These are phyloP conservation scores for Caenorhabditis doughertyi DNA, from an alignment of 2,888 invertebrate species.

Conservation along the genomic window DNA sequence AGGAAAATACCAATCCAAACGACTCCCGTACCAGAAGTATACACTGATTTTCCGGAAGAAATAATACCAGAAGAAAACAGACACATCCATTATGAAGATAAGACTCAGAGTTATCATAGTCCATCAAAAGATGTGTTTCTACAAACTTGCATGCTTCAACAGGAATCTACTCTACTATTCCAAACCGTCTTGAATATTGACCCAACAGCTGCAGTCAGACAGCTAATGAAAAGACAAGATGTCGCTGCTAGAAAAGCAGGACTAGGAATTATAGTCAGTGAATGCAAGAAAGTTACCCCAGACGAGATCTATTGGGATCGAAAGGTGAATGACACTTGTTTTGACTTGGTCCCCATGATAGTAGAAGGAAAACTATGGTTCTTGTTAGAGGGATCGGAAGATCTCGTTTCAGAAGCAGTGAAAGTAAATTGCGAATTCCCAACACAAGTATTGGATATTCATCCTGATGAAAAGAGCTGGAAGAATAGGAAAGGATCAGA, in stretches of 20 bases:
- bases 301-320: neutral
- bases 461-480: neutral
- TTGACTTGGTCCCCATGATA: too few relatives aligned
- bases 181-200: neutral
- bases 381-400: neutral
- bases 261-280: neutral
- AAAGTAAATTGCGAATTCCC: neutral
- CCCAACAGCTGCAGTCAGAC: neutral
- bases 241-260: neutral
- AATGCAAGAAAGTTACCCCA: neutral
- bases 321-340: too few relatives aligned
- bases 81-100: too few relatives aligned
- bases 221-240: neutral
- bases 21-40: too few relatives aligned
- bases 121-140: too few relatives aligned
- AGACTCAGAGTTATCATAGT: too few relatives aligned
- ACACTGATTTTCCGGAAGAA: too few relatives aligned
- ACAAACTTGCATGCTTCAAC: neutral
- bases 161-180: neutral
- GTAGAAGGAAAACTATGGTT: slow-evolving; percentile 3
- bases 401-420: neutral
- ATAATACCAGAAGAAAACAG: too few relatives aligned
- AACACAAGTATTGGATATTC: too few relatives aligned
- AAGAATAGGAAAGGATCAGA: neutral
- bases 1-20: too few relatives aligned